phyloP scores from a whole-genome alignment of 1,140 invertebrate genomes.

The Eriosoma lanigerum region DNA sequence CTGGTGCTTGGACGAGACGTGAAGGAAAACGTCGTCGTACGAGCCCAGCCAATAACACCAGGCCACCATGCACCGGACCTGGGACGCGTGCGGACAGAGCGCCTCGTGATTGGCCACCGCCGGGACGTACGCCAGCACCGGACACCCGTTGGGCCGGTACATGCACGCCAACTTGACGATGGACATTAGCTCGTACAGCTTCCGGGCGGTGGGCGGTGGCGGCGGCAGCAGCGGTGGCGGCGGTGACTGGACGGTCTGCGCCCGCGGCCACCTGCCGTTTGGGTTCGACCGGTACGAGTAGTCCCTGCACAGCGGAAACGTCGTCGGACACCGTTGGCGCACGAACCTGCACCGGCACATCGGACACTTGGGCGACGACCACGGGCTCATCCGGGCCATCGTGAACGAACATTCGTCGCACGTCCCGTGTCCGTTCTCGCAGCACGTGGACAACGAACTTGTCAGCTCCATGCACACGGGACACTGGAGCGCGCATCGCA shows the following conservation, averaged over 20 bases:
- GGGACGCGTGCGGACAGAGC: not conserved
- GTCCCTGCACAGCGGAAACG: not conserved
- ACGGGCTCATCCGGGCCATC: not conserved
- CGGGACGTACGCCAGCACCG: not conserved
- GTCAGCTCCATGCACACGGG: constrained; percentile 28
- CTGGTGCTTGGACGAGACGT: not conserved
- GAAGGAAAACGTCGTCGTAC: not conserved
- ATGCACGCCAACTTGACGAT: not conserved
- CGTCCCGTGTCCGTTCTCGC: not conserved
- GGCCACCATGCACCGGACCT: constrained; percentile 15
- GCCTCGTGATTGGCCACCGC: not conserved
- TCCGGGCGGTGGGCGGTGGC: not conserved
- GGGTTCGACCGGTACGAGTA: not conserved
- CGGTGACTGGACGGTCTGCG: not conserved
- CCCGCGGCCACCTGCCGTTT: not conserved
- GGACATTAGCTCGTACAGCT: not conserved
- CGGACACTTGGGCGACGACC: not conserved
- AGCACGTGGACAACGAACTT: not conserved
- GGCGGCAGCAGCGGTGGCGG: too few relatives aligned
- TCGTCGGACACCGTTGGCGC: not conserved
- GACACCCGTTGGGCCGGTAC: not conserved
- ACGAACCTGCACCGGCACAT: not conserved
- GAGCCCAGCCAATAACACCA: not conserved
- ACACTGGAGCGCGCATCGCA: constrained; percentile 21
- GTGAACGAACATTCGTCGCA: constrained; percentile 6